Base-by-base conservation (phyloP, 2,888 invertebrate species). In the Ichneumoninae sp. region DNA sequence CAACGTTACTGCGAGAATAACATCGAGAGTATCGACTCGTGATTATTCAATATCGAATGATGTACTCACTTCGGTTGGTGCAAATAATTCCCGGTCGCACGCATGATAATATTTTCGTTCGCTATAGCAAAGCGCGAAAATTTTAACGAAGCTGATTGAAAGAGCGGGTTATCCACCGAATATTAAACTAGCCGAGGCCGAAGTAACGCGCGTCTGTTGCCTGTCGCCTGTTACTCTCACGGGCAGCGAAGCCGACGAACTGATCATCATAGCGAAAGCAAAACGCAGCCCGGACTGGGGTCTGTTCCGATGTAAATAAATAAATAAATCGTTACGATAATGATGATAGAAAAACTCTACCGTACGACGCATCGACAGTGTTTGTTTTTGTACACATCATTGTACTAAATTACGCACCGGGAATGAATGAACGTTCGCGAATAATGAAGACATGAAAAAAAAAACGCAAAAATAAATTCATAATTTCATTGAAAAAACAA, bases 101-200 rank as follows among this genome's bases (percentile, higher is more conserved):
- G 47, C 73, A 73, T 47, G 33, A 36, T 63, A 19, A 44, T 70
- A 73, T 73, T 60, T 52, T 60, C 68, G 52, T 40, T 75, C 52
- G 54, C 71, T 68, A n/a, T 77, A 63, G 68, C 40, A 74, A 57
- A 57, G 74, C 60, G 44, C 7, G 44, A 74, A 81, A 81, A 81
- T 73, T 84, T 74, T 81, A 63, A 74, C 81, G 77, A 76, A 76
- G 36, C n/a, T n/a, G 33, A 71, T 57, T 70, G 13, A 40, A 30
- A 71, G 30, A 57, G 57, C 26, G 60, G 40, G 19, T 19, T 63
- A 36, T 44, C 16, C 60, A 68, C 75, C 44, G 76, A 83, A 81
- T 83, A 68, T 76, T 36, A 47, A 69, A 22, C 47, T 16, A 71
- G 8, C 68, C 36, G 71, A 40, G 52, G 52, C 83, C 57, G 54